phyloP scores from a whole-genome alignment of 2,888 invertebrate genomes.

The Leptinotarsa juncta region DNA sequence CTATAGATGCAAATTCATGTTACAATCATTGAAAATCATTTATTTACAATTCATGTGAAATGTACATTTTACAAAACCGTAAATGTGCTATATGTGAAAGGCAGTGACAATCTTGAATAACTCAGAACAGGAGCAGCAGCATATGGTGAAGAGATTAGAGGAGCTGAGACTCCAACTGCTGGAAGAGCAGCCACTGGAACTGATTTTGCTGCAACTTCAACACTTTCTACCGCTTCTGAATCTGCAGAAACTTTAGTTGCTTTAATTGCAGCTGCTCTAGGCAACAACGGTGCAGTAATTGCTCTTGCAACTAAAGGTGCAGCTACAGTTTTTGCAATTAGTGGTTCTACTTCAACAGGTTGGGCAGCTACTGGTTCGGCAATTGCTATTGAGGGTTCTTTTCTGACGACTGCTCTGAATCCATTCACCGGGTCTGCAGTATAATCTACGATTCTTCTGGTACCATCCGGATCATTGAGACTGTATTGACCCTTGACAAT shows the following conservation, averaged over 20 bases:
- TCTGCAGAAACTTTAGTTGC: neutral
- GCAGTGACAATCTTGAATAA: constrained; percentile 38
- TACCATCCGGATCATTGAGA: constrained; percentile 74
- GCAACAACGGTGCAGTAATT: constrained; percentile 42
- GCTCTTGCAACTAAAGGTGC: constrained; percentile 37
- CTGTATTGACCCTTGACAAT: constrained; percentile 75
- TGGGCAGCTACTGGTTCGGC: constrained; percentile 34
- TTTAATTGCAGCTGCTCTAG: constrained; percentile 25
- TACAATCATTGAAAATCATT: too few species aligned
- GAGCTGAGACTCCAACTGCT: constrained; percentile 58
- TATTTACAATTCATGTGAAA: neutral
- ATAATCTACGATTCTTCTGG: constrained; percentile 73
- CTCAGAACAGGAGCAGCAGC: constrained; percentile 37
- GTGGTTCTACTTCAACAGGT: constrained; percentile 21
- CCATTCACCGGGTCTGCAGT: constrained; percentile 75
- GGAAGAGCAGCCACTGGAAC: constrained; percentile 62
- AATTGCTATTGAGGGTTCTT: constrained; percentile 67
- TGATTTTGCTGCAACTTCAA: constrained; percentile 27
- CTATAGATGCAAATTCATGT: too few species aligned
- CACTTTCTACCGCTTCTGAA: neutral
- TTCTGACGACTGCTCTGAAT: constrained; percentile 76
- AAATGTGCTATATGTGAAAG: constrained; percentile 43
- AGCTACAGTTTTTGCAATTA: constrained; percentile 15
- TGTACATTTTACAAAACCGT: constrained; percentile 25
- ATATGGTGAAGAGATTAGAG: constrained; percentile 51